phyloP scores from a whole-genome alignment of 2,797 vertebrate genomes.

The Malurus leucopterus region DNA sequence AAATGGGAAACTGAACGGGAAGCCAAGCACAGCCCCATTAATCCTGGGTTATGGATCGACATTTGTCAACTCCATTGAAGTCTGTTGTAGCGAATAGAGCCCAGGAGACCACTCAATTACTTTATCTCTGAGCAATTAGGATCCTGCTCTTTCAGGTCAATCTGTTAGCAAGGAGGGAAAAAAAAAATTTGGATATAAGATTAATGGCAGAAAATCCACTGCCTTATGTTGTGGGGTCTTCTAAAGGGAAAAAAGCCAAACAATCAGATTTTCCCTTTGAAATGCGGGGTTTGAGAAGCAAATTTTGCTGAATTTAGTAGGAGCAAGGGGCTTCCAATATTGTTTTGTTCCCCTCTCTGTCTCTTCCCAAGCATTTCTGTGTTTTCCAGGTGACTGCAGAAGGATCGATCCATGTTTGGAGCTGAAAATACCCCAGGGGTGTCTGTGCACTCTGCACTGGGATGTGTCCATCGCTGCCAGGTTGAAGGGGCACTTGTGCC shows the following conservation, averaged over 20 bases:
- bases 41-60: slow-evolving; percentile 69
- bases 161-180: slow-evolving; percentile 17
- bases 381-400: background rate
- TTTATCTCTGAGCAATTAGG: slow-evolving; percentile 70
- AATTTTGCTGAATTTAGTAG: background rate
- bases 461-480: background rate
- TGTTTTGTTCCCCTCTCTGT: background rate
- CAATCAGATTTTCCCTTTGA: background rate
- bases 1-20: slow-evolving; percentile 52
- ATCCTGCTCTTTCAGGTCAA: slow-evolving; percentile 46
- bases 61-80: slow-evolving; percentile 71
- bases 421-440: background rate
- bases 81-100: slow-evolving; percentile 62
- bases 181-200: background rate
- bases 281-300: background rate
- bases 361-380: background rate
- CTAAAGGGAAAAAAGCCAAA: background rate
- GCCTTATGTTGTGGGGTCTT: background rate
- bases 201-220: slow-evolving; percentile 32
- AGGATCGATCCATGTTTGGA: background rate
- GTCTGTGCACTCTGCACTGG: background rate
- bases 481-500: background rate
- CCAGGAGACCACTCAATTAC: slow-evolving; percentile 72
- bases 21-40: slow-evolving; percentile 67
- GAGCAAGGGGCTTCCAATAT: background rate